A percentile compares a stretch with the other conserved stretches of the same genome.
phyloP scores from a whole-genome alignment of 2,113 vertebrate genomes.

The Acanthochromis polyacanthus region DNA sequence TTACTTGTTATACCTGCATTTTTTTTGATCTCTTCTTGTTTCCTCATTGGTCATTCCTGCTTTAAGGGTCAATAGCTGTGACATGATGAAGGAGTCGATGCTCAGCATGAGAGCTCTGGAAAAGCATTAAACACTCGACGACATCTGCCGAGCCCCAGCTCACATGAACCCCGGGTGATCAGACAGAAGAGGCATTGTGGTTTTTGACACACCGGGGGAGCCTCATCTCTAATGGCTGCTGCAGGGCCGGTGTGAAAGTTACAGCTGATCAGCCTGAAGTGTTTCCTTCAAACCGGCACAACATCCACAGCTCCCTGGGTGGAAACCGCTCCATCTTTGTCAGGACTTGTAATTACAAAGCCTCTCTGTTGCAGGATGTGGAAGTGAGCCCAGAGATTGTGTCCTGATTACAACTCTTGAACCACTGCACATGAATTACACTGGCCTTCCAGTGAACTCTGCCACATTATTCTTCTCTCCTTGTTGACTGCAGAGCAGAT shows the following conservation, averaged over 20 bases:
- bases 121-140: no score
- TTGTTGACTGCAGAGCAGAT: neutral
- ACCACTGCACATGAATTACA: slow-evolving; percentile 16
- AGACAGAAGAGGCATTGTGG: neutral
- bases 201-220: slow-evolving; percentile 3
- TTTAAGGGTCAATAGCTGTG: no score
- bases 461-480: neutral
- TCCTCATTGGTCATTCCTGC: no score
- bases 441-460: slow-evolving; percentile 15
- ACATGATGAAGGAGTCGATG: no score
- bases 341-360: slow-evolving; percentile 38
- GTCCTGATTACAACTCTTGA: slow-evolving; percentile 31
- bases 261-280: slow-evolving; percentile 19
- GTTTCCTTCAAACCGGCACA: neutral
- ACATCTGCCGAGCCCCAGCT: neutral
- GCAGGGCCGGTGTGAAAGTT: neutral
- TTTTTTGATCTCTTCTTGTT: no score
- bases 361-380: slow-evolving; percentile 6
- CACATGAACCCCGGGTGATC: slow-evolving; percentile 15
- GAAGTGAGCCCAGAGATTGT: slow-evolving; percentile 10
- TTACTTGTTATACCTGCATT: no score
- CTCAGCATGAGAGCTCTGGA: no score
- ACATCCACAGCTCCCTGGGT: slow-evolving; percentile 21
- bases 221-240: slow-evolving; percentile 3
- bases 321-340: slow-evolving; percentile 14